These are phyloP conservation scores for Poecilia gillii DNA, from an alignment of 2,797 vertebrate genomes.

Conservation along the genomic window DNA sequence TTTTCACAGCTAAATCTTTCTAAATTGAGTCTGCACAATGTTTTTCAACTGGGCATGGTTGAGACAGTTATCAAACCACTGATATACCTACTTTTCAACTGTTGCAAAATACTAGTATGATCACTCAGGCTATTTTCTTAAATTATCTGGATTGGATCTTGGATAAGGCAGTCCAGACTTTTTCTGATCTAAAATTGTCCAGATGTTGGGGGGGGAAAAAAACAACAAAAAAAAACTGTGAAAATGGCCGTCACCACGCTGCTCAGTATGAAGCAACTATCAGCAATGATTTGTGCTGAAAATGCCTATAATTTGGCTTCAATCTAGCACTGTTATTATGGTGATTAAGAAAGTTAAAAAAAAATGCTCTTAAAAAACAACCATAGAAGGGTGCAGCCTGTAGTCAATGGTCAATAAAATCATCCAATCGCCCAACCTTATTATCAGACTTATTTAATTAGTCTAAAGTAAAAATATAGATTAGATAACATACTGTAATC, in stretches of 20 bases:
- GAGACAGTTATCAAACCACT: background rate
- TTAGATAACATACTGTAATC: background rate
- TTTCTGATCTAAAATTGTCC: background rate
- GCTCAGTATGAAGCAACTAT: background rate
- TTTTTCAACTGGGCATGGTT: background rate
- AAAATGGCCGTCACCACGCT: background rate
- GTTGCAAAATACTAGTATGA: background rate
- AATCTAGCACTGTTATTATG: too few relatives aligned
- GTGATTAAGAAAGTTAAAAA: too few relatives aligned
- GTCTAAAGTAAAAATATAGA: background rate
- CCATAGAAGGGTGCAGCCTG: too few relatives aligned
- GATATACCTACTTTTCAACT: background rate
- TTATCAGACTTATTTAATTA: background rate
- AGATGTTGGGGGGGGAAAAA: background rate
- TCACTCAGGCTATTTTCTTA: background rate
- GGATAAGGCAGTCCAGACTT: background rate
- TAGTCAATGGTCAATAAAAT: too few relatives aligned
- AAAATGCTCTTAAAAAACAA: too few relatives aligned
- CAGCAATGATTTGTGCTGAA: background rate
- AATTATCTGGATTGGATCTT: background rate
- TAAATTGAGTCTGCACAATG: background rate
- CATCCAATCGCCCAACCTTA: too few relatives aligned
- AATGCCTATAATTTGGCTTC: background rate
- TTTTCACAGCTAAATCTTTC: too few relatives aligned
- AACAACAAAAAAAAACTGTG: background rate